Base-by-base conservation (phyloP, 2,797 vertebrate species). In the Thaleichthys pacificus region DNA sequence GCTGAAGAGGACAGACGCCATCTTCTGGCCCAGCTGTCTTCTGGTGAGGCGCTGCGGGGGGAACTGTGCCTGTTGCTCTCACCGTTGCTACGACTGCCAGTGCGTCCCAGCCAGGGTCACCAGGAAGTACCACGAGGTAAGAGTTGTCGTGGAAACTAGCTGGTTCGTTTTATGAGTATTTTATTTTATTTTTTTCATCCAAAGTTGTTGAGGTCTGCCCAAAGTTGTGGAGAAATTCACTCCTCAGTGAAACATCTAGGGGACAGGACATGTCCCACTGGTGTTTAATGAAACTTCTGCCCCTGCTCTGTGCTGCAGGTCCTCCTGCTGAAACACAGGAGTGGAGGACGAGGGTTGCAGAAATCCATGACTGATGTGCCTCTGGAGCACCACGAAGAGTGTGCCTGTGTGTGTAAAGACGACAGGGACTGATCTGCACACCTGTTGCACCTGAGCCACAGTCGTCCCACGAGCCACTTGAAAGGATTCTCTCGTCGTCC, bases 11-110 rank as follows among this genome's bases (percentile, higher is more conserved):
- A 98, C 98, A 0, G 98, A 99, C 61, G 95, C 92, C 83, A 97
- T 99, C 90, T 99, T 97, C 93, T 99, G 98, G 98, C 98, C 98
- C 0, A 92, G 94, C 83, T 99, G 98, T 81, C 93, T 99, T 76
- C 92, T 99, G 91, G 97, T 98, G 69, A 98, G 96, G 77, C 96
- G 98, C 19, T 99, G 98, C 2, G 97, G 98, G 19, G 98, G 98
- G 30, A 99, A 98, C 88, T 99, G 98, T 21, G 94, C 95, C 83
- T 99, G 98, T 75, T 99, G 98, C 82, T 91, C 95, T 14, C 93
- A 96, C 80, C 93, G 88, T 57, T 98, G 97, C 91, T 94, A 86
- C 15, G 94, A 97, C 72, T 99, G 97, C 84, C 96, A 97, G n/a
- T 99, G 97, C 26, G 90, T 93, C 17, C 95, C 97, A 60, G 90